phyloP scores from a whole-genome alignment of 2,797 vertebrate genomes.

The Eutrigla gurnardus region DNA sequence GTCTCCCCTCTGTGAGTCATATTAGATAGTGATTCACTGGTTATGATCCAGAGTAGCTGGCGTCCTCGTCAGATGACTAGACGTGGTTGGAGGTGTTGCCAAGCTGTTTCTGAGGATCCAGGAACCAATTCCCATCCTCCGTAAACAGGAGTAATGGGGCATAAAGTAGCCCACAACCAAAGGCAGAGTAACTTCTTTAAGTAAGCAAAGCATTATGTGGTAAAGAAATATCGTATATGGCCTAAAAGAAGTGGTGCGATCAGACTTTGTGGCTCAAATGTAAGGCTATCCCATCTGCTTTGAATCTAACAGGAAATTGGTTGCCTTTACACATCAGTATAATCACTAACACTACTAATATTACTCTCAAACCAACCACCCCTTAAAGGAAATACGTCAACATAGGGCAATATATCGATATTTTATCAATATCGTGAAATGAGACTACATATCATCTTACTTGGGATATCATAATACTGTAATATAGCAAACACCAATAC shows the following conservation, averaged over 20 bases:
- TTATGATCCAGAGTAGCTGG: constrained; percentile 52
- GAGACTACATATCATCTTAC: too few species aligned
- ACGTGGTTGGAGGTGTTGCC: constrained; percentile 49
- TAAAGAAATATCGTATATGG: constrained; percentile 14
- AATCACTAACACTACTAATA: background rate
- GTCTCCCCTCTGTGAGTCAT: constrained; percentile 34
- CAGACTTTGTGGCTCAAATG: constrained; percentile 6
- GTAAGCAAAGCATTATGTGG: constrained; percentile 25
- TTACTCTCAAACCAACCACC: background rate
- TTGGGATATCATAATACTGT: too few species aligned
- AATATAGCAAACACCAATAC: too few species aligned
- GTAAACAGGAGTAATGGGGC: constrained; percentile 47
- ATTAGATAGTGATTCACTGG: constrained; percentile 45
- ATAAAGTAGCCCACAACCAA: constrained; percentile 22
- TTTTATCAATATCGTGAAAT: too few species aligned
- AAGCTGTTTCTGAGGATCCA: constrained; percentile 46
- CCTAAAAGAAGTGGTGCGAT: background rate
- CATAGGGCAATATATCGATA: too few species aligned
- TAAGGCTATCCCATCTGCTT: background rate
- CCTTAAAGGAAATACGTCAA: background rate
- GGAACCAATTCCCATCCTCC: constrained; percentile 45
- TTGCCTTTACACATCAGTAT: background rate
- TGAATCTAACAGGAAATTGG: background rate
- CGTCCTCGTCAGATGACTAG: constrained; percentile 41
- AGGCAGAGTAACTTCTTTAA: constrained; percentile 32